phyloP scores from a whole-genome alignment of 2,888 invertebrate genomes.

The Scrobipalpa atriplicella region DNA sequence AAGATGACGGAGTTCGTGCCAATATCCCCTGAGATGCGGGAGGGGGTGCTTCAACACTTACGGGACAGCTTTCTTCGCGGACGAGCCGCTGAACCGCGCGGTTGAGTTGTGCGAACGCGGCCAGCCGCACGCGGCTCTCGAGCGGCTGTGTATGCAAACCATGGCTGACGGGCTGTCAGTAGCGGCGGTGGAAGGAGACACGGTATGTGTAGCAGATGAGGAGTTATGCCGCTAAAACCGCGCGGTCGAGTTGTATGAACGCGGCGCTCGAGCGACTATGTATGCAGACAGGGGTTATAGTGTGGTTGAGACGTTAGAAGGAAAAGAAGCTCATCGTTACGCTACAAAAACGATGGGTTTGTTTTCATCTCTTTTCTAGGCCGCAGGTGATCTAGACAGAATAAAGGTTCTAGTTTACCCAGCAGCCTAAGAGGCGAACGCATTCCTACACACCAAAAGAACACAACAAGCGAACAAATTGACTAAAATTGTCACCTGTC shows the following conservation, averaged over 20 bases:
- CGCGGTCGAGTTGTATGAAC: no score
- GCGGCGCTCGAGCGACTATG: neutral
- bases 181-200: slow-evolving; percentile 85
- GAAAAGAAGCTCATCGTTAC: no score
- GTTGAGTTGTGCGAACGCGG: slow-evolving; percentile 88
- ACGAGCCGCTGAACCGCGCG: slow-evolving; percentile 91
- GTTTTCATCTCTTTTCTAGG: no score
- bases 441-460: no score
- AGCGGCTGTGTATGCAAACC: slow-evolving; percentile 88
- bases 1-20: slow-evolving; percentile 61
- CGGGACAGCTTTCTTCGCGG: slow-evolving; percentile 90
- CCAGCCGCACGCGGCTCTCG: slow-evolving; percentile 87
- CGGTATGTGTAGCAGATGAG: slow-evolving; percentile 68
- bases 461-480: no score
- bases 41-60: slow-evolving; percentile 87
- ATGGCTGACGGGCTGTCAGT: slow-evolving; percentile 88
- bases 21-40: slow-evolving; percentile 68
- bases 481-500: no score
- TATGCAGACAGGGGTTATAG: neutral
- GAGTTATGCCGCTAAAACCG: neutral
- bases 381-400: no score
- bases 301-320: neutral
- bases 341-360: no score
- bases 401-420: no score
- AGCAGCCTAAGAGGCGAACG: no score